phyloP scores from a whole-genome alignment of 2,113 vertebrate species.

The Syrmaticus mikado region DNA sequence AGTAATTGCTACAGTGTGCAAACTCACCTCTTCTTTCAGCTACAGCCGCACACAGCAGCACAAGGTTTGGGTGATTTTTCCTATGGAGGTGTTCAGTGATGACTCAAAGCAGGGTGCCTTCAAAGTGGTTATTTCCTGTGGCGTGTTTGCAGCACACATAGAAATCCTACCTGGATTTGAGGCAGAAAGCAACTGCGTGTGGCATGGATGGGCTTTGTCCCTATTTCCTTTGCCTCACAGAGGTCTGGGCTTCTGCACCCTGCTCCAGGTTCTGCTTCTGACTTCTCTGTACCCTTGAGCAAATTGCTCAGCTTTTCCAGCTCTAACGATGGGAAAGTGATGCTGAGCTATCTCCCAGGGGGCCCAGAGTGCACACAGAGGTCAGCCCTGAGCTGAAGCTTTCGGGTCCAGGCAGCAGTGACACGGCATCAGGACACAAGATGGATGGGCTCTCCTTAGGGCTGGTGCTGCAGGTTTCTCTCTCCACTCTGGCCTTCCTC shows the following conservation, averaged over 20 bases:
- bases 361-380: not conserved
- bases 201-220: not conserved
- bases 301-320: not conserved
- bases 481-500: not conserved
- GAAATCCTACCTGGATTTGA: not conserved
- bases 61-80: not conserved
- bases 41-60: rapidly evolving
- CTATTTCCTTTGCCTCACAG: not conserved
- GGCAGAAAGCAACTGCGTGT: not conserved
- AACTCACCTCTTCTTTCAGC: not conserved
- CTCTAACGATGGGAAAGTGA: rapidly evolving
- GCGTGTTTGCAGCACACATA: rapidly evolving
- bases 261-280: not conserved
- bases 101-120: not conserved
- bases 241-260: not conserved
- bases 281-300: not conserved
- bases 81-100: not conserved
- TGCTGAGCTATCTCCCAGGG: not conserved
- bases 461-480: not conserved
- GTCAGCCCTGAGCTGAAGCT: not conserved
- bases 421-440: not conserved
- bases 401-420: not conserved
- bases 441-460: not conserved
- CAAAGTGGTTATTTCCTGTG: rapidly evolving
- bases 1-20: not conserved